Evolutionary conservation across 35 echinoderm and acorn worm species (phyloP).

Genomic region (Anneissia japonica): DNA sequence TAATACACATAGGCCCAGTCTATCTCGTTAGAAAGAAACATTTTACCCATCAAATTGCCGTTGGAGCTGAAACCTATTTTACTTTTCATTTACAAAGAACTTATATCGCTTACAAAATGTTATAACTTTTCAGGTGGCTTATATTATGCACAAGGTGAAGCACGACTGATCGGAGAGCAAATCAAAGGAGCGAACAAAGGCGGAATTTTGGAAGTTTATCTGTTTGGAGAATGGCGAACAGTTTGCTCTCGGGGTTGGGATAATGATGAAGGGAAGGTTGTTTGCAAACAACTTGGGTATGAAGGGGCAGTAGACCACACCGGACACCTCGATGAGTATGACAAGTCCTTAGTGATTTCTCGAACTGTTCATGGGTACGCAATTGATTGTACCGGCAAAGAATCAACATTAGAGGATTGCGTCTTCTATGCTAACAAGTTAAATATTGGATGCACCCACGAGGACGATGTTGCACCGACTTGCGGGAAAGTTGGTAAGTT

Average conservation of each 20-base stretch:
- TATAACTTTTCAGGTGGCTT: neutral
- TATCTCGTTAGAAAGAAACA: too few relatives aligned
- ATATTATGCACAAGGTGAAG: neutral
- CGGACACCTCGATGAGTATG: neutral
- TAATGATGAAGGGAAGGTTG: neutral
- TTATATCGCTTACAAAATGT: too few relatives aligned
- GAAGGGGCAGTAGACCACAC: neutral
- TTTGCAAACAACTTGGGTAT: neutral
- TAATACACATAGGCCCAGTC: too few relatives aligned
- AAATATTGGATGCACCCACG: neutral
- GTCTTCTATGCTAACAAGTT: neutral
- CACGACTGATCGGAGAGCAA: neutral
- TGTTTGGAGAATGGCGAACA: neutral
- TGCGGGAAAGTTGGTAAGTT: neutral
- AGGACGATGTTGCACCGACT: neutral
- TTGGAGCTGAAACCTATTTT: too few relatives aligned
- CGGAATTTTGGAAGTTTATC: neutral
- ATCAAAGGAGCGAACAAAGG: neutral
- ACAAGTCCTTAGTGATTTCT: neutral
- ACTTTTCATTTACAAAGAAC: too few relatives aligned
- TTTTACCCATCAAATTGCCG: too few relatives aligned
- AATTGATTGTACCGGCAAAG: neutral
- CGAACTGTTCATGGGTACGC: neutral
- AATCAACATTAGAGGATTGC: neutral
- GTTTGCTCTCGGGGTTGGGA: neutral